These are phyloP conservation scores for Aphaenogaster floridana DNA, from an alignment of 1,140 invertebrate species.

Conservation along the genomic window DNA sequence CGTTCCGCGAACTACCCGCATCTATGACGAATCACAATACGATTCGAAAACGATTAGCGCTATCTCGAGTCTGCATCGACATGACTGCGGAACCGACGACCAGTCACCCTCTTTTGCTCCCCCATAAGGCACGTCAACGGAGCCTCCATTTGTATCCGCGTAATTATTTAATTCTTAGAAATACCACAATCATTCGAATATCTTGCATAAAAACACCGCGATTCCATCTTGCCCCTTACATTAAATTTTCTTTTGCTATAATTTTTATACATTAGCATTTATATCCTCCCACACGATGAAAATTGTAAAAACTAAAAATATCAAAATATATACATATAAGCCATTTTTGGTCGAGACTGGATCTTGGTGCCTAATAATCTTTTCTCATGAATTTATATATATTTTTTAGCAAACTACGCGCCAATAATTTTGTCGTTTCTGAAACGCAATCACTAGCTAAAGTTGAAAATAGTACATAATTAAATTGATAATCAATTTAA, in stretches of 20 bases:
- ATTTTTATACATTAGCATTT: background rate
- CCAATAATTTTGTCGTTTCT: too few species aligned
- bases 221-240: background rate
- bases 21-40: background rate
- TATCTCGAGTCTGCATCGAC: background rate
- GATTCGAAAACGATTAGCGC: slow-evolving; percentile 27
- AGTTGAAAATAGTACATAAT: too few species aligned
- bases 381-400: too few species aligned
- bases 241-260: background rate
- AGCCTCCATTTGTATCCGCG: background rate
- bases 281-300: too few species aligned
- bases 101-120: background rate
- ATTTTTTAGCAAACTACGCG: too few species aligned
- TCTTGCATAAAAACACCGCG: background rate
- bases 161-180: background rate
- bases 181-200: background rate
- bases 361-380: too few species aligned
- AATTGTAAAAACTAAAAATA: too few species aligned
- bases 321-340: too few species aligned
- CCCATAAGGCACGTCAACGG: background rate
- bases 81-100: background rate
- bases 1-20: background rate
- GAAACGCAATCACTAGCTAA: too few species aligned
- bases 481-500: too few species aligned
- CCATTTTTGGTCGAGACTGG: too few species aligned